Evolutionary conservation across 2,888 invertebrate species (phyloP), one percentile per base, ranked within the genome.

Genomic region (Apodemia mormo): DNA sequence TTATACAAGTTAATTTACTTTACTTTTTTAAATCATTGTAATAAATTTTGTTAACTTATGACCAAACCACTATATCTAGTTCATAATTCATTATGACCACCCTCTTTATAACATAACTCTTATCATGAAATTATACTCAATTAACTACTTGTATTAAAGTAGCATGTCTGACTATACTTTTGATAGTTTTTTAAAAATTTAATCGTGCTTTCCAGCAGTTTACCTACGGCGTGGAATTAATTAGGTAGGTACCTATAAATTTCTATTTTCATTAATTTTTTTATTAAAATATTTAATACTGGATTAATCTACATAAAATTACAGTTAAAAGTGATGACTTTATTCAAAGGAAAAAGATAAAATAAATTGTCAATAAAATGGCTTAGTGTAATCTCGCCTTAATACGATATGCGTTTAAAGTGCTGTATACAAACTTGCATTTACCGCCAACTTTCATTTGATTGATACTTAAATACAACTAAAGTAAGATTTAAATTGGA

Each of bases 401-500:
- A 64, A 64, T 64, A 64, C 61, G 61, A 64, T 54, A 54, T 54
- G 52, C 52, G n/a, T 54, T 64, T 64, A 64, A 37, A 64, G 61
- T 64, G 61, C n/a, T 64, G 61, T 64, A 64, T 64, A 37, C 61
- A 64, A 30, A 37, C 61, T 7, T 64, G 33, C 12, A 64, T 37
- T 64, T 64, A 37, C 8, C 33, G 12, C 61, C 33, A 64, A 33
- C 37, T 64, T 64, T 33, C 37, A 65, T 52, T 65, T 65, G 56
- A 56, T 65, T 65, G 40, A 45, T 65, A 66, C 69, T 69, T 69
- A 69, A 37, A 37, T 22, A 43, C 29, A 52, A 43, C 12, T 9
- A 0, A 9, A n/a, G 40, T 69, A 69, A 69, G 69, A 69, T 65
- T 65, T 69, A 69, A 66, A 68, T 65, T 54, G 65, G 65, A 43